phyloP scores from a whole-genome alignment of 1,140 invertebrate genomes.

The Drosophila mauritiana region DNA sequence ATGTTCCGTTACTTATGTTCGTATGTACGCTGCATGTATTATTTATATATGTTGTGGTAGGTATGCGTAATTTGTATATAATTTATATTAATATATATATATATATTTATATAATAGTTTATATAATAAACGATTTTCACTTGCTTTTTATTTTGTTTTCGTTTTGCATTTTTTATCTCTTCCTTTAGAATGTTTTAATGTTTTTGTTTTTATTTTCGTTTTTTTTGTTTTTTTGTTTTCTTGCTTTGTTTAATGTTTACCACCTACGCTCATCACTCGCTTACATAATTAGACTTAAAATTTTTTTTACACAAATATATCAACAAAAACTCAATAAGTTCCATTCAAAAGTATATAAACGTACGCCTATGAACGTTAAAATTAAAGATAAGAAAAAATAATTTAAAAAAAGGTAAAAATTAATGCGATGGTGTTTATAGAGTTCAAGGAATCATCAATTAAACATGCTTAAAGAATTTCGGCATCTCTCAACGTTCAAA shows the following conservation, averaged over 20 bases:
- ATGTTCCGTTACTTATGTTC: slow-evolving; percentile 78
- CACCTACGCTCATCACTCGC: slow-evolving; percentile 24
- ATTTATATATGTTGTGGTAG: slow-evolving; percentile 53
- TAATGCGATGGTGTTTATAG: slow-evolving; percentile 84
- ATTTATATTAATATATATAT: slow-evolving; percentile 59
- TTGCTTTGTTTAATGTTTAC: slow-evolving; percentile 21
- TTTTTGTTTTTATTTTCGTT: slow-evolving; percentile 26
- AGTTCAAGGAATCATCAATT: slow-evolving; percentile 59
- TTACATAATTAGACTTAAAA: slow-evolving; percentile 52
- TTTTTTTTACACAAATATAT: slow-evolving; percentile 65
- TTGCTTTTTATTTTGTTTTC: slow-evolving; percentile 38
- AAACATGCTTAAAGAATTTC: slow-evolving; percentile 10
- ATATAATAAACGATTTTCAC: slow-evolving; percentile 79
- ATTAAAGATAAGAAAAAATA: slow-evolving; percentile 74
- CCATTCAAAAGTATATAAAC: slow-evolving; percentile 51
- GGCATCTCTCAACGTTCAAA: slow-evolving; percentile 6
- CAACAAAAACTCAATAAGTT: slow-evolving; percentile 77
- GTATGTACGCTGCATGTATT: slow-evolving; percentile 57
- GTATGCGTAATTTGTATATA: slow-evolving; percentile 57
- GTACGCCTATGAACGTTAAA: slow-evolving; percentile 50
- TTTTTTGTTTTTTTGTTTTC: not conserved
- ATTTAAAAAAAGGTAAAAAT: slow-evolving; percentile 79
- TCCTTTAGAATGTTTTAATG: slow-evolving; percentile 34
- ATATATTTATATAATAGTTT: slow-evolving; percentile 69
- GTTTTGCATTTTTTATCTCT: slow-evolving; percentile 26